Conservation (phyloP, 2,888 invertebrate species). For the Drosophila affinis region DNA sequence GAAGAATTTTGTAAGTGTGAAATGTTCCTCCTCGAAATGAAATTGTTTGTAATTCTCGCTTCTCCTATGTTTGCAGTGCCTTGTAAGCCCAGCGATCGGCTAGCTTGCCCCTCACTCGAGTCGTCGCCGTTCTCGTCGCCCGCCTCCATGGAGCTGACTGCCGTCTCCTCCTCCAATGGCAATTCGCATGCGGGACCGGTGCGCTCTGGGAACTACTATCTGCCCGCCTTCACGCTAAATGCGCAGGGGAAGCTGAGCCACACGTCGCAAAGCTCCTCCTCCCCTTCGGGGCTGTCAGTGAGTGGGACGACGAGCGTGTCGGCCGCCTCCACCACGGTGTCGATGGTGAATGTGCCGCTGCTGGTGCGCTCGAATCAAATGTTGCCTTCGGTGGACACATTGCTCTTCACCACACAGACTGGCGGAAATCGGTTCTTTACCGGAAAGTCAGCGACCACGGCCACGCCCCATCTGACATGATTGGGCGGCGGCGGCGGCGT, state of each 20-base stretch:
- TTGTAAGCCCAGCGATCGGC: slow-evolving; percentile 63
- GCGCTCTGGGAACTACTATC: slow-evolving; percentile 60
- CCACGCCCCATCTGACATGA: slow-evolving; percentile 69
- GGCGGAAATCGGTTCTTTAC: slow-evolving; percentile 71
- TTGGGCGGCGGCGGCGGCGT: slow-evolving; percentile 49
- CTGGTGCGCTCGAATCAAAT: slow-evolving; percentile 77
- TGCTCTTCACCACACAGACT: slow-evolving; percentile 76
- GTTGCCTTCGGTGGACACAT: slow-evolving; percentile 82
- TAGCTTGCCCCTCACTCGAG: slow-evolving; percentile 80
- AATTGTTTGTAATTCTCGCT: not conserved
- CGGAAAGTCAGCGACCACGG: slow-evolving; percentile 51
- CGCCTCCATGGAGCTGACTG: slow-evolving; percentile 80
- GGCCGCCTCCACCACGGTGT: slow-evolving; percentile 52
- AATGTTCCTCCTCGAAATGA: not conserved
- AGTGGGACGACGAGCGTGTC: slow-evolving; percentile 14
- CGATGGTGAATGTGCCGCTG: slow-evolving; percentile 71
- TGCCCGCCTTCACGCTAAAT: slow-evolving; percentile 71
- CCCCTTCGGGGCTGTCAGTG: slow-evolving; percentile 13
- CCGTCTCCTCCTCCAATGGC: slow-evolving; percentile 42
- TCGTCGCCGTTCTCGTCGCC: slow-evolving; percentile 83
- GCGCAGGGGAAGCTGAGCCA: slow-evolving; percentile 62
- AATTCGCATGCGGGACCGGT: slow-evolving; percentile 32
- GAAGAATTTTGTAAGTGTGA: slow-evolving; percentile 79
- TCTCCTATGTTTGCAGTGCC: slow-evolving; percentile 62
- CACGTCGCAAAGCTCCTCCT: slow-evolving; percentile 32